phyloP scores from a whole-genome alignment of 2,113 vertebrate genomes.

The Bubo blakistoni region DNA sequence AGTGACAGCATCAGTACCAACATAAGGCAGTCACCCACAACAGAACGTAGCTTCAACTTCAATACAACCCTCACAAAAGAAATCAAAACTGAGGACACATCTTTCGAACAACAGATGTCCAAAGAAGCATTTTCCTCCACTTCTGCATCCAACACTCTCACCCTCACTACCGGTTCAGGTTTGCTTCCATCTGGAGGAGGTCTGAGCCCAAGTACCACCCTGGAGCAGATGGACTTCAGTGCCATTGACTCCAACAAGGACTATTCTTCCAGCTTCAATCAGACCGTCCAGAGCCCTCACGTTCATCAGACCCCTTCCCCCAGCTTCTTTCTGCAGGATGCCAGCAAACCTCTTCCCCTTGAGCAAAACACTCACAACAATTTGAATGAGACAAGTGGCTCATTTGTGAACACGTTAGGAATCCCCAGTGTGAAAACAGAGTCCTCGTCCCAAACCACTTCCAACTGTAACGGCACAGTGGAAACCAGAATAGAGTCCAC shows the following conservation, averaged over 20 bases:
- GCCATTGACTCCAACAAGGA: conserved; percentile 98
- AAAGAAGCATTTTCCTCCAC: conserved; percentile 87
- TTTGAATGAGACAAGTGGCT: conserved; percentile 71
- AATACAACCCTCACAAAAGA: conserved; percentile 88
- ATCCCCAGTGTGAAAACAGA: conserved; percentile 88
- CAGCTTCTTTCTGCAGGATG: conserved; percentile 97
- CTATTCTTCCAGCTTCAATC: conserved; percentile 86
- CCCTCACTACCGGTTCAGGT: conserved; percentile 83
- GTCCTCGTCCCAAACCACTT: conserved; percentile 80
- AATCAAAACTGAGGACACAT: conserved; percentile 97
- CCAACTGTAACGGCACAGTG: conserved; percentile 87
- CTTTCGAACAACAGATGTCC: conserved; percentile 97
- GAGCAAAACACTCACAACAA: conserved; percentile 78
- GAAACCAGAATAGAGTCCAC: conserved; percentile 81
- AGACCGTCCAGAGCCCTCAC: conserved; percentile 89
- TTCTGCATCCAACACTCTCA: conserved; percentile 80
- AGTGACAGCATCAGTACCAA: conserved; percentile 81
- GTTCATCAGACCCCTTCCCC: conserved; percentile 93
- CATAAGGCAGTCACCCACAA: conserved; percentile 83
- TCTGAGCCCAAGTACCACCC: conserved; percentile 95
- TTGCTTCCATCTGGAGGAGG: conserved; percentile 94
- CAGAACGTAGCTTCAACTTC: conserved; percentile 85
- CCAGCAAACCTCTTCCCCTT: conserved; percentile 79
- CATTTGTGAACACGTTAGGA: conserved; percentile 70
- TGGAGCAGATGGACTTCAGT: conserved; percentile 99